Percentiles rank a stretch among this genome's conserved stretches.
Conservation (phyloP, 2,888 invertebrate genomes). For the Hetaerina titia region DNA sequence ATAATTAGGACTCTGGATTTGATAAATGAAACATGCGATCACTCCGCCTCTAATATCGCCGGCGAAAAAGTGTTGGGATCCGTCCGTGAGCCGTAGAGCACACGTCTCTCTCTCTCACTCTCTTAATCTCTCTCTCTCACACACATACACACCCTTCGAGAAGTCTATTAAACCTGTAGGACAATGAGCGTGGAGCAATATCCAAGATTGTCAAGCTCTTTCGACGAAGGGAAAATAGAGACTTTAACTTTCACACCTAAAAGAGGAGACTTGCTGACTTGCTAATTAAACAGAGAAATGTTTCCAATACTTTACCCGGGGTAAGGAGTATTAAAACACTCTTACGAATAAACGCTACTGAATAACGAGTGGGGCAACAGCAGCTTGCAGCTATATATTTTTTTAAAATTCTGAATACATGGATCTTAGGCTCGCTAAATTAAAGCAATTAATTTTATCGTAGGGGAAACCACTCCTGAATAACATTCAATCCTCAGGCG, state of each 20-base stretch:
- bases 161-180: constrained; percentile 6
- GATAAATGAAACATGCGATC: constrained; percentile 64
- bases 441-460: neutral
- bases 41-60: neutral
- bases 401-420: neutral
- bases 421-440: neutral
- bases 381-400: neutral
- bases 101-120: neutral
- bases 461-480: neutral
- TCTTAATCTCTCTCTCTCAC: neutral
- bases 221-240: neutral
- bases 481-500: neutral
- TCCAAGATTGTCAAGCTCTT: neutral
- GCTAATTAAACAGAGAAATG: neutral
- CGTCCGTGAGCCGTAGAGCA: neutral
- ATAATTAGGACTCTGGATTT: constrained; percentile 55
- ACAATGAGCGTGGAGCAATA: neutral
- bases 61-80: neutral
- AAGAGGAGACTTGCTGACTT: neutral
- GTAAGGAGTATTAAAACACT: neutral
- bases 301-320: neutral
- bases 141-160: neutral
- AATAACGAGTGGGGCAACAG: neutral
- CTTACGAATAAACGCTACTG: neutral
- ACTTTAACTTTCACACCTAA: neutral